Percentiles rank a stretch among this genome's conserved stretches.
phyloP scores from a whole-genome alignment of 37 sponge, comb jelly and placozoan species.

The Chondrilla cf. caribensis region DNA sequence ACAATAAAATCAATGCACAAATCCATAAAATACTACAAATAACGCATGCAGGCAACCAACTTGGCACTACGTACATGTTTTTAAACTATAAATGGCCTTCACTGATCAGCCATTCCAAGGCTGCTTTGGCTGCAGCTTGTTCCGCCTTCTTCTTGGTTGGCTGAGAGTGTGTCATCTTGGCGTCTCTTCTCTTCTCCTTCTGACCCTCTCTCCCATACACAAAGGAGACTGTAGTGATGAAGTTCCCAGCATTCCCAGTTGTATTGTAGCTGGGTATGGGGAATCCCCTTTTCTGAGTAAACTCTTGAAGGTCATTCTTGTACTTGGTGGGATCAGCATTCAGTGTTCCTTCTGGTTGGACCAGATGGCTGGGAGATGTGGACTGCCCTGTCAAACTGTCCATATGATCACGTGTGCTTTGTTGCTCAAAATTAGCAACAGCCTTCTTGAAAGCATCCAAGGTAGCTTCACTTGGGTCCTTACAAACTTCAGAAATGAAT shows the following conservation, averaged over 20 bases:
- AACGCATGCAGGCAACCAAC: too few species aligned
- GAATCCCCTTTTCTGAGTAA: constrained; percentile 7
- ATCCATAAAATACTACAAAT: too few species aligned
- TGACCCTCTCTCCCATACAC: not conserved
- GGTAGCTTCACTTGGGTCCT: not conserved
- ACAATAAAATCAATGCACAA: too few species aligned
- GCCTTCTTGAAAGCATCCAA: not conserved
- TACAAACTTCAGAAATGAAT: constrained; percentile 7
- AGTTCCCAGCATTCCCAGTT: not conserved
- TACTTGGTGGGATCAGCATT: not conserved
- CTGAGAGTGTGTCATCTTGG: not conserved
- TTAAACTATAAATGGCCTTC: too few species aligned
- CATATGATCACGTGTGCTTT: not conserved
- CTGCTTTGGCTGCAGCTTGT: constrained; percentile 1
- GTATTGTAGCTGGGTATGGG: constrained; percentile 15
- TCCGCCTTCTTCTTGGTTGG: constrained; percentile 21
- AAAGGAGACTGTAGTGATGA: not conserved
- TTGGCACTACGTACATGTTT: too few species aligned
- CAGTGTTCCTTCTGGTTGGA: not conserved
- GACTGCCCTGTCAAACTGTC: not conserved
- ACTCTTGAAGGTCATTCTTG: constrained; percentile 26
- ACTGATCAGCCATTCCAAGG: constrained; percentile 8
- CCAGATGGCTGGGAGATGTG: not conserved
- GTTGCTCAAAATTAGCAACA: not conserved
- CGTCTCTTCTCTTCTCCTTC: not conserved